Base-by-base conservation (phyloP, 1,140 invertebrate genomes). In the Ceratina calcarata region DNA sequence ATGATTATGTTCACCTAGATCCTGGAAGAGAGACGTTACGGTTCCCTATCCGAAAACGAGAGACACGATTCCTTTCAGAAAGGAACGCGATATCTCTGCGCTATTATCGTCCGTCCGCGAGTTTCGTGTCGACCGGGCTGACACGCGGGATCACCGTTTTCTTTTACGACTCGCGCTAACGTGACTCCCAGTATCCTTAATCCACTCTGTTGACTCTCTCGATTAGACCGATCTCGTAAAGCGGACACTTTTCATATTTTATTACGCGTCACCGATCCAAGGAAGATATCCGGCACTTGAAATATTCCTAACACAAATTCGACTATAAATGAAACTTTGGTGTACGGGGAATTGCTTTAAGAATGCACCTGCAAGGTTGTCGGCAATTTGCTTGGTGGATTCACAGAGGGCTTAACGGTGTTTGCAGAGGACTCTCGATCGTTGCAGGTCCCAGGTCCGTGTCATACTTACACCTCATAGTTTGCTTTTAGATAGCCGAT, bases 401-500 rank as follows among this genome's bases (percentile, higher is more conserved):
- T 86, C 76, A 86, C 77, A 32, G 53, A 70, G 20, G 71, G 77
- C 70, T 85, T 61, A 45, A 49, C 51, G 45, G 32, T 83, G 69
- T 86, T 86, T 86, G 45, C 73, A 77, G 60, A 86, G 85, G 85
- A 86, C 83, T 61, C 58, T 67, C 71, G 77, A 81, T 85, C 73
- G 68, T 79, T 58, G 80, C 83, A 75, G 80, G 79, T 84, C 71
- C 57, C 62, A 55, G 37, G 37, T 45, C 32, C 69, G 74, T 22
- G 24, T 58, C 45, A 49, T 68, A 49, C 57, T 58, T 45, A 69
- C 70, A 79, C 49, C 53, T 80, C 68, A 55, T 55, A 76, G 82
- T 86, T 87, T 87, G 85, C 79, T 87, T 75, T 69, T 58, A 86
- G 85, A 86, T 86, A 86, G 65, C 51, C 77, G 80, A 86, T 86